Base-by-base conservation (phyloP, 92 coral and sea anemone genomes). In the Anthopleura xanthogrammica region DNA sequence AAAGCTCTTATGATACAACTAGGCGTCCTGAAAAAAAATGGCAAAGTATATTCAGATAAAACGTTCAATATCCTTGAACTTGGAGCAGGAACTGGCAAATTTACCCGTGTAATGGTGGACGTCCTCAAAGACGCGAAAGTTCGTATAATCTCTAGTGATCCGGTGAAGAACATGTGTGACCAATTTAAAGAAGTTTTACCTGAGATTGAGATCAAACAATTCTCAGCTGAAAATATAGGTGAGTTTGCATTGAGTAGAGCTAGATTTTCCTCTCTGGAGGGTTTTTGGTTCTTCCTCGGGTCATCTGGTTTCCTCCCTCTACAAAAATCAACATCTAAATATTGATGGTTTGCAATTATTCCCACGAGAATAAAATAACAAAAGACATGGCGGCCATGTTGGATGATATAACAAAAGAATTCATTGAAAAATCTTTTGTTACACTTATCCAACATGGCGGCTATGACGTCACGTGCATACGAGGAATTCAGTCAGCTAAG, bases 11-110 rank as follows among this genome's bases (percentile, higher is more conserved):
- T 92, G 80, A 74, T 62, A 48, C 89, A 87, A 22, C 60, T 87
- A 43, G 91, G 93, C 29, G 85, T 89, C 23, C 50, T 75, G 55
- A 85, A 80, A 13, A 64, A 90, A 81, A 71, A 87, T 79, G 40
- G 66, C 6, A 68, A 42, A 8, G 46, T 60, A 19, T 20, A n/a
- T 9, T 10, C 41, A 12, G 77, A 78, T 52, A 83, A 73, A 79
- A 77, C 64, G n/a, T 24, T 87, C 52, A 89, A 74, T 10, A 82
- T 92, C 17, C 79, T 92, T 43, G 95, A 92, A 64, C 90, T 92
- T 8, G 95, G 95, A 56, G 92, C 91, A 40, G 92, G 95, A 16
- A 92, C 95, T 41, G 95, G 95, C 5, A 80, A 89, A 86, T 92
- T 92, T 81, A 92, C 95, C 22, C 82, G 92, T 16, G 87, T 85